A percentile compares a stretch with the other conserved stretches of the same genome.
Conservation (phyloP, 2,797 vertebrate species). For the Xenops minutus region DNA sequence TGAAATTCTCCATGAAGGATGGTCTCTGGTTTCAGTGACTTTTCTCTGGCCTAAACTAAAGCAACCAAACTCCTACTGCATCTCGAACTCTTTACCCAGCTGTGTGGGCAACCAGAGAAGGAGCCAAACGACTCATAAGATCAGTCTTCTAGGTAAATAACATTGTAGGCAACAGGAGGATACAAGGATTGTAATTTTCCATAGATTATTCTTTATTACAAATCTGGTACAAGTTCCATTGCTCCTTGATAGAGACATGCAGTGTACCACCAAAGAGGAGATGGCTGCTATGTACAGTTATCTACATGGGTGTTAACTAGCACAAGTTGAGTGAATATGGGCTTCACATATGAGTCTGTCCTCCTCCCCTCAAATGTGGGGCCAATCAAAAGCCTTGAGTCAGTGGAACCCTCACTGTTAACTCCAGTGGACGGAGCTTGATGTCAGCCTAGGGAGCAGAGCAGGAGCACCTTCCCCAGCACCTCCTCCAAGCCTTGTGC, state of each 20-base stretch:
- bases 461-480: neutral
- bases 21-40: neutral
- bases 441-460: neutral
- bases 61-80: neutral
- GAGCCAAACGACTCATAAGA: neutral
- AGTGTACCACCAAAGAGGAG: neutral
- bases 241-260: neutral
- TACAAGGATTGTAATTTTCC: neutral
- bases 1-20: conserved; percentile 7
- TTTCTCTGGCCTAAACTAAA: neutral
- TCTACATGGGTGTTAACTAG: fast-evolving
- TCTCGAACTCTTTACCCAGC: neutral
- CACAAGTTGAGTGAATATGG: neutral
- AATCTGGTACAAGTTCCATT: neutral
- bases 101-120: fast-evolving
- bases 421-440: fast-evolving
- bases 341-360: neutral
- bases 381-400: neutral
- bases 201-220: neutral
- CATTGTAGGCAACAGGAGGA: neutral
- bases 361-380: neutral
- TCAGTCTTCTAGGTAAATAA: neutral
- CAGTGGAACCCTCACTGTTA: neutral
- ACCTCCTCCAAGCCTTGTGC: neutral
- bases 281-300: neutral